These are phyloP conservation scores for Procambarus virginalis DNA, from an alignment of 1,140 invertebrate genomes.

Conservation along the genomic window DNA sequence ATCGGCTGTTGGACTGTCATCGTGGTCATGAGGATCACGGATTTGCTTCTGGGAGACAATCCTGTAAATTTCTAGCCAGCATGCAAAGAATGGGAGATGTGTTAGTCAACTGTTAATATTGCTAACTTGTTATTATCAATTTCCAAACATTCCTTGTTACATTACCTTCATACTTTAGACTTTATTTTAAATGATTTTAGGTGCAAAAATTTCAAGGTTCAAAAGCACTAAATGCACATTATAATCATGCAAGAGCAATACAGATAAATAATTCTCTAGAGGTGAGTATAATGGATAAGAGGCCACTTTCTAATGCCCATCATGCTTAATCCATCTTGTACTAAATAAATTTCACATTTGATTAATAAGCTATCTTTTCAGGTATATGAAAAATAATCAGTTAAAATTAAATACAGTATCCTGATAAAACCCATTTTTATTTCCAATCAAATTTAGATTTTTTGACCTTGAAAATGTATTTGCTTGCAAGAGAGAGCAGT, in stretches of 20 bases:
- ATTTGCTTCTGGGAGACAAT: slow-evolving; percentile 98
- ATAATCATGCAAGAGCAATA: slow-evolving; percentile 27
- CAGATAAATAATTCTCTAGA: neutral
- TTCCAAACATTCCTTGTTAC: slow-evolving; percentile 9
- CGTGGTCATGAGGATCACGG: slow-evolving; percentile 89
- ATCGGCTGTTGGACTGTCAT: slow-evolving; percentile 88
- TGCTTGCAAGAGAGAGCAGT: too few species aligned
- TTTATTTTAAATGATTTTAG: neutral
- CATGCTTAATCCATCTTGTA: slow-evolving; percentile 11
- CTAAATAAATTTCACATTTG: too few species aligned
- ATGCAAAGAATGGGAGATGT: slow-evolving; percentile 58
- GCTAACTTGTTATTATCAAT: slow-evolving; percentile 15
- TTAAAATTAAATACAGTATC: too few species aligned
- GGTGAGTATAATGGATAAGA: slow-evolving; percentile 3
- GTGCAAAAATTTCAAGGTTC: neutral
- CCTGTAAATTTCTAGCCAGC: slow-evolving; percentile 91
- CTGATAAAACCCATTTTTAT: too few species aligned
- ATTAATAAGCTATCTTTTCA: too few species aligned
- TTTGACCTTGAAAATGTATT: too few species aligned
- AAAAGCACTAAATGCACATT: neutral
- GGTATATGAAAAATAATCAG: too few species aligned
- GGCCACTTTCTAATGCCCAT: slow-evolving; percentile 28
- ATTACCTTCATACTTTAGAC: slow-evolving; percentile 12
- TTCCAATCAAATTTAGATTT: too few species aligned
- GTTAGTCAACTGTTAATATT: slow-evolving; percentile 59